phyloP scores from a whole-genome alignment of 2,888 invertebrate species.

The Carcina quercana region DNA sequence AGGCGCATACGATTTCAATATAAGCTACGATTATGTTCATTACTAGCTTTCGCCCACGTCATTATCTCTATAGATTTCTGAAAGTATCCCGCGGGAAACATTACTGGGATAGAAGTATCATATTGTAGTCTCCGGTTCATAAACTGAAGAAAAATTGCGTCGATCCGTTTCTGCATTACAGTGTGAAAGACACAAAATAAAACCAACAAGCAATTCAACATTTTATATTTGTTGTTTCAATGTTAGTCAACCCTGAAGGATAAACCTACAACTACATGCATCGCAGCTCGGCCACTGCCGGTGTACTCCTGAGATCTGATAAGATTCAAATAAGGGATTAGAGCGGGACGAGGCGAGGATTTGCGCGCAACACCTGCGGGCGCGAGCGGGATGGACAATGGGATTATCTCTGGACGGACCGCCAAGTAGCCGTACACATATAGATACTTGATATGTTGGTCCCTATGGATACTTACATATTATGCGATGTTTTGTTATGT shows the following conservation, averaged over 20 bases:
- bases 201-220: too few species aligned
- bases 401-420: constrained; percentile 69
- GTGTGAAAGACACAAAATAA: too few species aligned
- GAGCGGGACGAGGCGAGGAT: constrained; percentile 61
- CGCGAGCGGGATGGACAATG: constrained; percentile 44
- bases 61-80: too few species aligned
- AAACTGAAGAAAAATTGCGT: too few species aligned
- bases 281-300: constrained; percentile 56
- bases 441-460: neutral
- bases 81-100: too few species aligned
- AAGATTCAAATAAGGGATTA: constrained; percentile 77
- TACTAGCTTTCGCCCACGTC: too few species aligned
- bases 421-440: constrained; percentile 41
- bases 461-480: neutral
- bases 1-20: too few species aligned
- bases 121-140: too few species aligned
- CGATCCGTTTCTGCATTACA: too few species aligned
- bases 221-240: too few species aligned
- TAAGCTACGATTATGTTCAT: too few species aligned
- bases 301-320: constrained; percentile 73
- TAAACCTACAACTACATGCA: constrained; percentile 52
- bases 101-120: too few species aligned
- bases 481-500: neutral
- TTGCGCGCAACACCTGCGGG: constrained; percentile 47
- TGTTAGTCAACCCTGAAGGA: neutral